Base-by-base conservation (phyloP, 2,888 invertebrate species). In the Drosophila nr. perissopoda region DNA sequence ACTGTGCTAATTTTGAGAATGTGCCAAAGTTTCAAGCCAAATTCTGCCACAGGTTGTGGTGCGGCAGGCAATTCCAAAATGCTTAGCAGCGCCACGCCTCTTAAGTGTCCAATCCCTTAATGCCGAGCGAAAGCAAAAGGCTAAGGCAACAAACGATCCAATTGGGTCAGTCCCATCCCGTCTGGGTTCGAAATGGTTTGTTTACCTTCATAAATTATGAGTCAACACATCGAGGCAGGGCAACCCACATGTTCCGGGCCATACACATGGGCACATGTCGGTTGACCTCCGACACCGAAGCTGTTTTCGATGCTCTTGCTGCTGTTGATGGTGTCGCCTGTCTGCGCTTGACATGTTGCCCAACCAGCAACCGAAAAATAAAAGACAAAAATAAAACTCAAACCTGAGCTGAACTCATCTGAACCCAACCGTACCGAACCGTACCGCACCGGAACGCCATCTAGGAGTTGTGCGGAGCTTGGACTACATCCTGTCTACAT, bases 171-270 rank as follows among this genome's bases (percentile, higher is more conserved):
- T 18, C 29, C 40, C 57, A 40, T 40, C 21, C 45, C 29, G 27
- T 16, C 59, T n/a, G 56, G 62, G 77, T 71, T 69, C 76, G 81
- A 67, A 74, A 89, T 83, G 87, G 87, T 87, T 87, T 87, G 89
- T 83, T 87, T 87, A 87, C 87, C 86, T 87, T 78, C 89, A 89
- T 87, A 89, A 89, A 89, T 87, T 87, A 89, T 89, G 86, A 89
- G 87, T 89, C 72, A 57, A 42, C 70, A 65, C 45, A 69, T 52
- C 61, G 51, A 56, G 53, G 54, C 33, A n/a, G 38, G 59, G 48
- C 59, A 60, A 25, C 54, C 54, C 78, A 78, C 81, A 78, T 81
- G 81, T 80, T 77, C 57, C 51, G 60, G 54, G 53, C 59, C 63
- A 59, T 56, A 27, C 58, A 61, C 63, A 64, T 48, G 67, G 57